phyloP scores from a whole-genome alignment of 2,113 vertebrate species.

The Plotosus lineatus region DNA sequence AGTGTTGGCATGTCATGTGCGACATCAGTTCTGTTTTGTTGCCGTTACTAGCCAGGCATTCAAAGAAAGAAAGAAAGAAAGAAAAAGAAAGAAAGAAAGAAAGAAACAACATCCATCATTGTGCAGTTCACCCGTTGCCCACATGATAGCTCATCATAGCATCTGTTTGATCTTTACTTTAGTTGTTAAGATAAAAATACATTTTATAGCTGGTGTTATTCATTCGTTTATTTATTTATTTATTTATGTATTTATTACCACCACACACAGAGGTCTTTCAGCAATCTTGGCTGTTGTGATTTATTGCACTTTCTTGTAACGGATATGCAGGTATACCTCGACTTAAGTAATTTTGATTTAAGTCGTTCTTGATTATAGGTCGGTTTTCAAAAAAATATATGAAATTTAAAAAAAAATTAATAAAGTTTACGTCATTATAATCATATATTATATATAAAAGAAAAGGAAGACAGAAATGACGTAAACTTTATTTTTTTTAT shows the following conservation, averaged over 20 bases:
- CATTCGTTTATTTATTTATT: too few relatives aligned
- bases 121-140: background rate
- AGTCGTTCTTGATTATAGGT: too few relatives aligned
- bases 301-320: background rate
- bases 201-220: conserved; percentile 19
- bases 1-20: background rate
- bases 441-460: too few relatives aligned
- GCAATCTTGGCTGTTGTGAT: background rate
- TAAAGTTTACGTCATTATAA: too few relatives aligned
- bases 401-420: too few relatives aligned
- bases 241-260: conserved; percentile 25
- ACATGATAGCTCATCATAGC: background rate
- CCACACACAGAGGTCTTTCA: conserved; percentile 27
- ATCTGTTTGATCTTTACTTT: conserved; percentile 26
- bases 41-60: background rate
- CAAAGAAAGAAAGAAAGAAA: background rate
- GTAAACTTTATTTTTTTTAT: too few relatives aligned
- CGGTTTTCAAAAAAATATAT: too few relatives aligned
- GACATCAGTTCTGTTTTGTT: background rate
- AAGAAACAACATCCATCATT: background rate
- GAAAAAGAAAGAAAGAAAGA: background rate
- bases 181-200: conserved; percentile 19
- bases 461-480: too few relatives aligned
- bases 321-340: background rate
- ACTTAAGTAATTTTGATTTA: too few relatives aligned